These are phyloP conservation scores for Pachliopta kotzebuea DNA, from an alignment of 2,888 invertebrate genomes.

Conservation along the genomic window DNA sequence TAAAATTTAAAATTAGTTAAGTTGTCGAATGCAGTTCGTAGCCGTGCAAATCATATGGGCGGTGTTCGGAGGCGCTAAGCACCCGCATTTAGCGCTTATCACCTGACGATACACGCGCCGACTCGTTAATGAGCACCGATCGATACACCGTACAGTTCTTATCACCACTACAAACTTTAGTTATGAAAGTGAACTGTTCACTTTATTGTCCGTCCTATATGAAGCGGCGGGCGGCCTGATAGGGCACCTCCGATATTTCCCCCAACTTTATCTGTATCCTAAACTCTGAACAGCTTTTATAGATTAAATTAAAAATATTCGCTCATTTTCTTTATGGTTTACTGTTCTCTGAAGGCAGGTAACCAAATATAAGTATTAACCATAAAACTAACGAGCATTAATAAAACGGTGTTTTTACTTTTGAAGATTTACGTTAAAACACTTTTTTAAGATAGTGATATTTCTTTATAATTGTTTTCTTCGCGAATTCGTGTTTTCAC, in stretches of 20 bases:
- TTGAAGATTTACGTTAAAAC: no score
- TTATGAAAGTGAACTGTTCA: constrained; percentile 49
- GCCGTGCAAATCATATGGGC: constrained; percentile 41
- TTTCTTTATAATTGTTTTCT: no score
- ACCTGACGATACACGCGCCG: constrained; percentile 51
- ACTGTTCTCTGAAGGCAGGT: not conserved
- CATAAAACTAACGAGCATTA: no score
- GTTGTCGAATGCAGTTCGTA: not conserved
- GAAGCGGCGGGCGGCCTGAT: constrained; percentile 25
- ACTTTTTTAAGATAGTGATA: no score
- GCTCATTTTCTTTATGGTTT: not conserved
- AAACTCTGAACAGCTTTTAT: constrained; percentile 3
- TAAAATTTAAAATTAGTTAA: not conserved
- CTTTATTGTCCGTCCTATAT: constrained; percentile 22
- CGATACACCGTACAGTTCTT: constrained; percentile 56
- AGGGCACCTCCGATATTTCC: constrained; percentile 19
- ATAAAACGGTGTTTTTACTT: no score
- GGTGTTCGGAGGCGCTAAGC: constrained; percentile 45
- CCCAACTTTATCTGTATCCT: constrained; percentile 13
- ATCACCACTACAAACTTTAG: constrained; percentile 73
- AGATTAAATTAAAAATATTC: constrained; percentile 6
- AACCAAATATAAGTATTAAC: no score
- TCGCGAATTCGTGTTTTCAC: no score
- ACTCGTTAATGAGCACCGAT: constrained; percentile 63
- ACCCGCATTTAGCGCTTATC: constrained; percentile 68